phyloP scores from a whole-genome alignment of 2,113 vertebrate genomes.

The Glareola pratincola region DNA sequence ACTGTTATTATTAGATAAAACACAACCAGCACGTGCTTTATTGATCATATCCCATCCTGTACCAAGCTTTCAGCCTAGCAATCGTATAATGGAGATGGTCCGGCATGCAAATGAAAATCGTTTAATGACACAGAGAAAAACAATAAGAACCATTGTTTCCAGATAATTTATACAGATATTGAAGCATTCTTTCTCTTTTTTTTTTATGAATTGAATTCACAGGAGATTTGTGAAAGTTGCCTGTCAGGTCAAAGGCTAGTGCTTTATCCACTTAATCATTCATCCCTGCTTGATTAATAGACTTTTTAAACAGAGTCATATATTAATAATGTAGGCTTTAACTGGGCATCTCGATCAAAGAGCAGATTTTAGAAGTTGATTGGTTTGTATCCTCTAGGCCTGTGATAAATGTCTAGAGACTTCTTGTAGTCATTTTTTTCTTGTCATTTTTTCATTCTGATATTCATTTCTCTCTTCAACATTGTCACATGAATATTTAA shows the following conservation, averaged over 20 bases:
- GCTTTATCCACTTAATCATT: slow-evolving; percentile 68
- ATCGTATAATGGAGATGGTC: neutral
- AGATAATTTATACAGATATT: neutral
- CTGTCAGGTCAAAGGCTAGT: slow-evolving; percentile 62
- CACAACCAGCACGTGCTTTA: neutral
- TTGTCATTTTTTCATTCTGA: slow-evolving; percentile 59
- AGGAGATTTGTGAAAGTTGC: slow-evolving; percentile 38
- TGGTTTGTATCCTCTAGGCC: slow-evolving; percentile 70
- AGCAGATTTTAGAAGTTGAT: slow-evolving; percentile 65
- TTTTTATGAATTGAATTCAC: slow-evolving; percentile 11
- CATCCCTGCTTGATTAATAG: slow-evolving; percentile 71
- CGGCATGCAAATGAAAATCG: neutral
- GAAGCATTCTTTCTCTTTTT: neutral
- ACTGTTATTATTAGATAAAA: neutral
- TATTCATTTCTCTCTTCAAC: slow-evolving; percentile 69
- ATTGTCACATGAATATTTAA: slow-evolving; percentile 74
- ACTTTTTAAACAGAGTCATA: slow-evolving; percentile 72
- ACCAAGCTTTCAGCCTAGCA: neutral
- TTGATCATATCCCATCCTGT: neutral
- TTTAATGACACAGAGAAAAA: slow-evolving; percentile 16
- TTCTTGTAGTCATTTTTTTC: slow-evolving; percentile 56
- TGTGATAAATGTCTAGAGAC: slow-evolving; percentile 71
- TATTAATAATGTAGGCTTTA: slow-evolving; percentile 73
- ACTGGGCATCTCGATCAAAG: slow-evolving; percentile 68
- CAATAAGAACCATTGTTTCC: slow-evolving; percentile 6